Conservation (phyloP, 1,140 invertebrate species). For the Himalopsyche phryganea region DNA sequence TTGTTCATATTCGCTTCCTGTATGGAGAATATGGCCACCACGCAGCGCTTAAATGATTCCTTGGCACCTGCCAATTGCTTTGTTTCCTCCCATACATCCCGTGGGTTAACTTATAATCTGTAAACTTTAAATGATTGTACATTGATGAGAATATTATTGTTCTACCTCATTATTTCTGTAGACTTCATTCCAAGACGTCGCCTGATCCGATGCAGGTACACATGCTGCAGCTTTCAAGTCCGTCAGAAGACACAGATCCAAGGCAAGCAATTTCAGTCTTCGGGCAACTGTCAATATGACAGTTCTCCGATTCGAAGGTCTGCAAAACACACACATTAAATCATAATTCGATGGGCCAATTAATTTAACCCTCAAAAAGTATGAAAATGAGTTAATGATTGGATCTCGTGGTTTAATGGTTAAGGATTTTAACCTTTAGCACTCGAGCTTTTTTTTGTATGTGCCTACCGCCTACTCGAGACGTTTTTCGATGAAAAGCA, state of each 20-base stretch:
- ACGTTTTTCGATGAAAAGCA: no score
- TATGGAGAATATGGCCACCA: background rate
- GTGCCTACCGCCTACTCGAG: no score
- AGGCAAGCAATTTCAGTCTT: constrained; percentile 24
- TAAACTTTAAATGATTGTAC: background rate
- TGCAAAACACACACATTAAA: constrained; percentile 4
- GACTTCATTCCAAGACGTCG: constrained; percentile 2
- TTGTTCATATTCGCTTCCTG: background rate
- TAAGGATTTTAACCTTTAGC: background rate
- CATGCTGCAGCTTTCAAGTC: constrained; percentile 34
- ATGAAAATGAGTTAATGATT: no score
- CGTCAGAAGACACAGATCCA: constrained; percentile 35
- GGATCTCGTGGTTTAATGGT: no score
- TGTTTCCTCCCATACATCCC: background rate
- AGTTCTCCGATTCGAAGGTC: constrained; percentile 10
- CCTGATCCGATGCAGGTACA: background rate
- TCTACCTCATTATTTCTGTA: constrained; percentile 39
- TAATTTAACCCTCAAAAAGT: background rate
- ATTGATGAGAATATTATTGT: background rate
- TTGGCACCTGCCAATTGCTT: background rate
- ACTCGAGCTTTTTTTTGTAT: no score
- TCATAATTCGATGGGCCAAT: no score
- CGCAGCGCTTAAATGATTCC: background rate
- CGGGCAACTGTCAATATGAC: constrained; percentile 35
- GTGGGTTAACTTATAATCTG: background rate